Base-by-base conservation (phyloP, 1,140 invertebrate species). In the Hylaeus volcanicus region DNA sequence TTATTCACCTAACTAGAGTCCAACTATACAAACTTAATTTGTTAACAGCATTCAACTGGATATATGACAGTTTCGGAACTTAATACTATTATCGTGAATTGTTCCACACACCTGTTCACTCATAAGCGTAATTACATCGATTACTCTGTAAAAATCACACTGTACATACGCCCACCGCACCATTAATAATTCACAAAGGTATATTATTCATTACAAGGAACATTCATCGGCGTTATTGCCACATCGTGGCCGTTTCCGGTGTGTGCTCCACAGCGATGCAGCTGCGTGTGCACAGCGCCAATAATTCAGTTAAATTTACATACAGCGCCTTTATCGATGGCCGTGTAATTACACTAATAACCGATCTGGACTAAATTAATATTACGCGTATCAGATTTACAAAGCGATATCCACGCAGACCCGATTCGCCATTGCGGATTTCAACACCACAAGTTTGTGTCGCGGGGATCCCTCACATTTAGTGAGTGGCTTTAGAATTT, bases 291-390 rank as follows among this genome's bases (percentile, higher is more conserved):
- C 63, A 43, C 43, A 45, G n/a, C n/a, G 11, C 5, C 72, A 15
- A 60, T 74, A 80, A 80, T 74, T 68, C 63, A 63, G 5, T 55
- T 39, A 68, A 63, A 74, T 80, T 80, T 74, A 80, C 48, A 74
- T 45, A 41, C 14, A 14, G 39, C 11, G 5, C 64, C 64, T 55
- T 80, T 69, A 80, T 75, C 79, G 51, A 69, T 61, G 26, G 4
- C 37, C 45, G 39, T 75, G 64, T 80, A 80, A 80, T 80, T 80
- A 68, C 53, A 74, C 79, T 61, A 80, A 75, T 80, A 68, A 75
- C 73, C 64, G 43, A 63, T 39, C 37, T 37, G 39, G 1, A 41
- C n/a, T 66, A 75, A 80, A 80, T 80, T 65, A 75, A 80, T 80
- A 61, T 69, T 63, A 37, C 51, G 6, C 64, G 41, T 66, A 69